A percentile compares a stretch with the other conserved stretches of the same genome.
Evolutionary conservation across 2,888 invertebrate genomes (phyloP).

Genomic region (Trypoxylon attenuatum): DNA sequence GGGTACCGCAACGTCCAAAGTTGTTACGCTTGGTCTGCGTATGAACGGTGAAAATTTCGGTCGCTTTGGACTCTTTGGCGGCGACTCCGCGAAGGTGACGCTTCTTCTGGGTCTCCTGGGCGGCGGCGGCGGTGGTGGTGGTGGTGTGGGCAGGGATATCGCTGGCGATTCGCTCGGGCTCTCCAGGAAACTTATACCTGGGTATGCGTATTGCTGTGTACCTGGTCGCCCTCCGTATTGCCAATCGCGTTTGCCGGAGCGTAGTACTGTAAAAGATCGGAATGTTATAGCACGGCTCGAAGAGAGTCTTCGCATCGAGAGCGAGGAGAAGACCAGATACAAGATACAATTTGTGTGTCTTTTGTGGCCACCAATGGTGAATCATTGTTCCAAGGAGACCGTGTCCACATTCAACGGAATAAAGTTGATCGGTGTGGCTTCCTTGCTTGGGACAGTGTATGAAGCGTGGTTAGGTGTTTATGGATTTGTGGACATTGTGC

Average conservation of each 20-base stretch:
- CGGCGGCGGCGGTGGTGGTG: constrained; percentile 65
- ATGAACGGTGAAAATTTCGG: constrained; percentile 49
- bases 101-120: constrained; percentile 67
- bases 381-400: too few species aligned
- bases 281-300: not conserved
- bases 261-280: constrained; percentile 83
- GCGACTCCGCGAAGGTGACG: constrained; percentile 72
- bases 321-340: too few species aligned
- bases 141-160: constrained; percentile 67
- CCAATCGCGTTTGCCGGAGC: constrained; percentile 87
- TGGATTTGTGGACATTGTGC: too few species aligned
- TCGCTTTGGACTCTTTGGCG: constrained; percentile 64
- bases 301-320: not conserved
- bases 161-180: constrained; percentile 64
- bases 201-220: constrained; percentile 90
- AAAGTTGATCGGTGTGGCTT: too few species aligned
- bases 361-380: too few species aligned
- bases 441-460: too few species aligned
- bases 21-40: constrained; percentile 57
- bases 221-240: constrained; percentile 82
- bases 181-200: constrained; percentile 82
- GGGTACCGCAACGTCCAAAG: constrained; percentile 69
- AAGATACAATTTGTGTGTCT: too few species aligned
- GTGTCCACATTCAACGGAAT: too few species aligned
- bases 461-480: too few species aligned